A percentile compares a stretch with the other conserved stretches of the same genome.
Conservation (phyloP, 2,113 vertebrate genomes). For the Ictidomys tridecemlineatus region DNA sequence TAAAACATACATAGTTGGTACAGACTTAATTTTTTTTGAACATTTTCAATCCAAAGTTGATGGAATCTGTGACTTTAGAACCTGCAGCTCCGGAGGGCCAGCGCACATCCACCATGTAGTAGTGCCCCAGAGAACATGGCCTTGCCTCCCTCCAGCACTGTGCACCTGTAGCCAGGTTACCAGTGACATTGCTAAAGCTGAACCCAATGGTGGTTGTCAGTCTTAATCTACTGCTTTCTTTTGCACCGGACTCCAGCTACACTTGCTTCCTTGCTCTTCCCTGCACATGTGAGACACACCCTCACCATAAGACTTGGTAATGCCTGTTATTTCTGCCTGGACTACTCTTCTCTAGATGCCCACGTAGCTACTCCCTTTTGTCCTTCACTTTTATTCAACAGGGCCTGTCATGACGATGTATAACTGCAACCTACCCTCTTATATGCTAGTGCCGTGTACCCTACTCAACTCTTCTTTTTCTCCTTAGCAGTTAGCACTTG, state of each 20-base stretch:
- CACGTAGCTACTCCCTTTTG: not conserved
- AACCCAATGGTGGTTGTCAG: not conserved
- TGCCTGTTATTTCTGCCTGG: not conserved
- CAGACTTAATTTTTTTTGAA: not conserved
- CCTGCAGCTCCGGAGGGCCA: not conserved
- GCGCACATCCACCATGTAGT: not conserved
- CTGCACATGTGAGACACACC: not conserved
- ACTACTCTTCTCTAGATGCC: not conserved
- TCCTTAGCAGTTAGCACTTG: not conserved
- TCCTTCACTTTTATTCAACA: not conserved
- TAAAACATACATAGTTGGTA: not conserved
- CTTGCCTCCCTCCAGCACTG: not conserved
- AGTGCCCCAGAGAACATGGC: not conserved
- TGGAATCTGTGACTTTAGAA: not conserved
- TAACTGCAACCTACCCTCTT: not conserved
- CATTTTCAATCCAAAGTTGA: not conserved
- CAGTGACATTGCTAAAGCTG: not conserved
- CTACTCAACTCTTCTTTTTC: not conserved
- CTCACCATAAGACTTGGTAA: not conserved
- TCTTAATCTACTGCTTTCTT: not conserved
- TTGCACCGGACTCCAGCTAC: not conserved
- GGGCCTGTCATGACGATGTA: not conserved
- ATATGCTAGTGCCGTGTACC: not conserved
- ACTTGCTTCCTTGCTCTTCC: not conserved
- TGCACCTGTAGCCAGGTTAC: not conserved